Base-by-base conservation (phyloP, 2,888 invertebrate species). In the Helicoverpa assulta region DNA sequence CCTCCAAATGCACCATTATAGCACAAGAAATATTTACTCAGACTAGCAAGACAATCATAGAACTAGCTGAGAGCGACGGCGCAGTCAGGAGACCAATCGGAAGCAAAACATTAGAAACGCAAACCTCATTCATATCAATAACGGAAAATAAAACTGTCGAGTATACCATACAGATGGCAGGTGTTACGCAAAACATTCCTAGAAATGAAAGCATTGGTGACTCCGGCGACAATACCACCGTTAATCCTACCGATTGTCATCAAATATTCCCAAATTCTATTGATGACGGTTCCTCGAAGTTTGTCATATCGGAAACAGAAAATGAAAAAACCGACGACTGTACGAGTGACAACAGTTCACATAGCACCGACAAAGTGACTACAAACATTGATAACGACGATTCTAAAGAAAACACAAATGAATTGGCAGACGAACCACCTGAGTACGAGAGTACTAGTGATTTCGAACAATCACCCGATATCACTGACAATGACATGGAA, bases 11-110 rank as follows among this genome's bases (percentile, higher is more conserved):
- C 71, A 84, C 89, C 5, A 78, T 89, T 55, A 57, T 90, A 14
- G 86, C 91, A 16, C 91, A 93, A 81, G 95, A 95, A 84, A 93
- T 88, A 21, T 94, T 89, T 72, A 96, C 96, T 10, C 96, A 96
- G 89, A 96, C 96, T 0, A 96, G 96, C 79, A 96, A 96, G 90
- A 96, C 96, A 2, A 95, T 96, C 56, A 87, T 96, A 51, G 92
- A 96, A 80, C 83, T 96, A 62, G 96, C 95, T 7, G 90, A 93
- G 81, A 84, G 83, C 16, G 94, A 94, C n/a, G 81, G 78, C 3
- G 70, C 65, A 3, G n/a, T 67, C 56, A 19, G 26, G n/a, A 84
- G 71, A 71, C 77, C 74, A 21, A 43, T 71, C 10, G 70, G 88
- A 43, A 81, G 77, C 26, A 89, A 89, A 51, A 88, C 89, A 2